Evolutionary conservation across 2,113 vertebrate species (phyloP).

Genomic region (Gymnogyps californianus): DNA sequence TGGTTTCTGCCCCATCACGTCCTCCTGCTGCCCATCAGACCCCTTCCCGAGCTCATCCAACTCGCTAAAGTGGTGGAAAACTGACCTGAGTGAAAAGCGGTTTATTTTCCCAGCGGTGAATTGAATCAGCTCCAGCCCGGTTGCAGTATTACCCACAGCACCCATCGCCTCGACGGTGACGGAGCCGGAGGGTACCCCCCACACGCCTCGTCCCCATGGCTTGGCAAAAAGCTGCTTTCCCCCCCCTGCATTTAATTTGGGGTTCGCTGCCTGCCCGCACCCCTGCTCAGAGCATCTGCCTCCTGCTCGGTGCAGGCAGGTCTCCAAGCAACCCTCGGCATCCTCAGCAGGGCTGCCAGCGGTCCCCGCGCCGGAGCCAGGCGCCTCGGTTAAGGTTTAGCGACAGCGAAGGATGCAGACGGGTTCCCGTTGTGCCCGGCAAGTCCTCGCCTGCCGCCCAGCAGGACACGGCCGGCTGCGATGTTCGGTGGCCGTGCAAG

Average conservation of each 20-base stretch:
- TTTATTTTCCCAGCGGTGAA: background rate
- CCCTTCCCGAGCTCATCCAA: background rate
- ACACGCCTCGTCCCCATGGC: accelerated
- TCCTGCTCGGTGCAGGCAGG: background rate
- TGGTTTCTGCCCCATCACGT: background rate
- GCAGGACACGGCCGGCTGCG: accelerated
- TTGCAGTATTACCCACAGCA: background rate
- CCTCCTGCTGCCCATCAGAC: background rate
- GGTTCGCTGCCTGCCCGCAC: background rate
- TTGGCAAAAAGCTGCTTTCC: background rate
- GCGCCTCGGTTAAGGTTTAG: background rate
- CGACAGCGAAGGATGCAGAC: background rate
- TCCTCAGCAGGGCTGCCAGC: background rate
- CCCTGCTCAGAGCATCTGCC: background rate
- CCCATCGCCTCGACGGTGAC: accelerated
- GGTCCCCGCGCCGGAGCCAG: background rate
- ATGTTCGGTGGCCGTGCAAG: background rate
- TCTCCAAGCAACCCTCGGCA: background rate
- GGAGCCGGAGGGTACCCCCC: too few relatives aligned
- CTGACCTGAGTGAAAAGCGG: accelerated
- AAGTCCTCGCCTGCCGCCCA: background rate
- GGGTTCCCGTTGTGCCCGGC: background rate
- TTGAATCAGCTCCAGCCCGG: background rate
- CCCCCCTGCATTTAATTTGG: background rate
- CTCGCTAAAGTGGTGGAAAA: background rate